Conservation (phyloP, 2,113 vertebrate species). For the Sciurus niger region DNA sequence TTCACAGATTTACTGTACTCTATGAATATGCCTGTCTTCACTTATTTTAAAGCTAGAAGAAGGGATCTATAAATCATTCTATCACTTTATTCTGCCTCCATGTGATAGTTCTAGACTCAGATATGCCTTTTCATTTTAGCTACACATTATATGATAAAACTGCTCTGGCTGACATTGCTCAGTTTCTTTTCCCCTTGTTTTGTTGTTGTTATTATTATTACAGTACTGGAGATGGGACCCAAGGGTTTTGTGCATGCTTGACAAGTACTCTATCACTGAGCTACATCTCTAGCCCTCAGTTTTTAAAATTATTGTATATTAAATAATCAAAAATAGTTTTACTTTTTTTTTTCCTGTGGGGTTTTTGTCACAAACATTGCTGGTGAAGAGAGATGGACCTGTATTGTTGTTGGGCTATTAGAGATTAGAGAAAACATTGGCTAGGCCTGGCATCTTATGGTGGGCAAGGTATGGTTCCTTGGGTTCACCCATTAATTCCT, state of each 20-base stretch:
- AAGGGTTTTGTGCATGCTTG: background rate
- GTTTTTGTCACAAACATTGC: background rate
- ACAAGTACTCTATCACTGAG: background rate
- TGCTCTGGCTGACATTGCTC: background rate
- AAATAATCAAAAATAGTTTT: background rate
- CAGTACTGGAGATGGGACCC: background rate
- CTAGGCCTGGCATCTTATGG: background rate
- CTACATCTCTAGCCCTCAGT: background rate
- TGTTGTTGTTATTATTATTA: background rate
- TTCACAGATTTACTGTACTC: background rate
- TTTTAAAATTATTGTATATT: background rate
- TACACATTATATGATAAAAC: background rate
- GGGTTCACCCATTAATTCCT: background rate
- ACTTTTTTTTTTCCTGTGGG: background rate
- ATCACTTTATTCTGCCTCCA: background rate
- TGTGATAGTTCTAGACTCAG: background rate
- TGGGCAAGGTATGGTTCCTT: background rate
- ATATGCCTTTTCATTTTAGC: background rate
- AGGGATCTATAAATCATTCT: background rate
- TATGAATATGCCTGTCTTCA: background rate
- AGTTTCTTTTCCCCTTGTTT: background rate
- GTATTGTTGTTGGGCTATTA: fast-evolving
- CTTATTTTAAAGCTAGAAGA: background rate
- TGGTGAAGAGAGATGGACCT: background rate
- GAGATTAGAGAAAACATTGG: background rate